Percentiles rank a stretch among this genome's conserved stretches.
Conservation (phyloP, 2,797 vertebrate species). For the Lutjanus campechanus region DNA sequence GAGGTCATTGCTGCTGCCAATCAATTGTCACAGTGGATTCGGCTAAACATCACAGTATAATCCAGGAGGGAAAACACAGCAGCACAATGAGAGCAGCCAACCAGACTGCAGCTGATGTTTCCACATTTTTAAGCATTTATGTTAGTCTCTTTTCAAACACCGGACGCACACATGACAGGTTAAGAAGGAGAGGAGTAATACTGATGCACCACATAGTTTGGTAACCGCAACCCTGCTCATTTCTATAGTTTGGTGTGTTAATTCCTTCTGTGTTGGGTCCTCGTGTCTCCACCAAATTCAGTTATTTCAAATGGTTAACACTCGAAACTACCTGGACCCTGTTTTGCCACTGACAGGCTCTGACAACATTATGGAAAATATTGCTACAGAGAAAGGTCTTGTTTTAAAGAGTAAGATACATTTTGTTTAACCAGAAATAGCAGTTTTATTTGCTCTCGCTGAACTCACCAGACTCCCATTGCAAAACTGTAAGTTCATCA, state of each 20-base stretch:
- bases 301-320: too few relatives aligned
- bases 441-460: too few relatives aligned
- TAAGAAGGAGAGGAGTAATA: neutral
- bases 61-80: conserved; percentile 40
- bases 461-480: too few relatives aligned
- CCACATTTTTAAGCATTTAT: conserved; percentile 5
- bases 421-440: too few relatives aligned
- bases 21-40: conserved; percentile 75
- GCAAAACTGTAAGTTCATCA: too few relatives aligned
- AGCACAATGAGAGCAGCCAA: conserved; percentile 28
- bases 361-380: too few relatives aligned
- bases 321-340: too few relatives aligned
- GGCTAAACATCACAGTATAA: conserved; percentile 53
- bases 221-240: neutral
- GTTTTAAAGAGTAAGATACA: too few relatives aligned
- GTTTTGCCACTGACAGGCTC: too few relatives aligned
- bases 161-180: neutral
- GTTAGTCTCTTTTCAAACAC: conserved; percentile 8
- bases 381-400: too few relatives aligned
- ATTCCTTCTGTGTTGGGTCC: neutral
- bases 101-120: conserved; percentile 4
- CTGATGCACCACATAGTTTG: neutral
- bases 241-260: neutral
- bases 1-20: conserved; percentile 79
- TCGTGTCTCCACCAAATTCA: conserved; percentile 1